A percentile compares a stretch with the other conserved stretches of the same genome.
These are phyloP conservation scores for Lasaia peninsularis DNA, from an alignment of 1,140 invertebrate genomes.

Conservation along the genomic window DNA sequence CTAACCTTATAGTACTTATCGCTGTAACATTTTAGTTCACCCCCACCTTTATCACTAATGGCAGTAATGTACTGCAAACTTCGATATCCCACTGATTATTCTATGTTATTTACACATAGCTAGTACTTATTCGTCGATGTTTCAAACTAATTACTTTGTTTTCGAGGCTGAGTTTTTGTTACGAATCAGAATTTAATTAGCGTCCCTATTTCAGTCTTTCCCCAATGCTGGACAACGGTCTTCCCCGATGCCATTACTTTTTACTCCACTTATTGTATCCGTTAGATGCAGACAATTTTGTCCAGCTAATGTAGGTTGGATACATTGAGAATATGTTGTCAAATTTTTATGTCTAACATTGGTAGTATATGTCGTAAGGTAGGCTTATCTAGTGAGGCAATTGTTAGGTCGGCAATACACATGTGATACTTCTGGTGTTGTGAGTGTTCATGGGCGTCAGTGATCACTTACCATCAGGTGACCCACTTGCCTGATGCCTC, in stretches of 20 bases:
- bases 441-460: too few species aligned
- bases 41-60: slow-evolving; percentile 11
- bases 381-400: too few species aligned
- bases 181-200: neutral
- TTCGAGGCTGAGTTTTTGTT: neutral
- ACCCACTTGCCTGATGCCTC: too few species aligned
- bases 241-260: neutral
- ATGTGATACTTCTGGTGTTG: too few species aligned
- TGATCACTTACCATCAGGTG: too few species aligned
- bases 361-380: too few species aligned
- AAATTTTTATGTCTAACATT: too few species aligned
- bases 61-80: slow-evolving; percentile 11
- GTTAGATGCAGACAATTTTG: too few species aligned
- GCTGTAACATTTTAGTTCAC: slow-evolving; percentile 9
- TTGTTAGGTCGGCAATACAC: too few species aligned
- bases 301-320: too few species aligned
- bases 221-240: neutral
- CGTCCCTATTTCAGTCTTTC: too few species aligned
- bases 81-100: slow-evolving; percentile 8
- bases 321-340: too few species aligned
- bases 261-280: neutral
- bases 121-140: neutral
- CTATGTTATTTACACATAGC: slow-evolving; percentile 5
- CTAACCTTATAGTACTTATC: neutral
- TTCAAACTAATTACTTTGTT: slow-evolving; percentile 3